phyloP scores from a whole-genome alignment of 2,888 invertebrate species.

The Morpho helenor region DNA sequence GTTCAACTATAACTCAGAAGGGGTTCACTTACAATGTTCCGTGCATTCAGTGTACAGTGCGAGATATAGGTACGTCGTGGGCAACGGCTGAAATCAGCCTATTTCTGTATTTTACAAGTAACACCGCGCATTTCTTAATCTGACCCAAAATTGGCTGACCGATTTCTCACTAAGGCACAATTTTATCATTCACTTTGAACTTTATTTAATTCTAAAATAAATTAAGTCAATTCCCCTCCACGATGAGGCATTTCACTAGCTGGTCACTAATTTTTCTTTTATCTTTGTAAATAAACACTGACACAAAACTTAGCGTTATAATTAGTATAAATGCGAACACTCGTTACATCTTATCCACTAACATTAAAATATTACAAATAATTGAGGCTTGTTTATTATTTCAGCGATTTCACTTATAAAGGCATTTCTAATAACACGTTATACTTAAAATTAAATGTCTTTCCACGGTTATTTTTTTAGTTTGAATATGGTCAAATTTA shows the following conservation, averaged over 20 bases:
- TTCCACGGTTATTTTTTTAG: too few relatives aligned
- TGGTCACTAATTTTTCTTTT: slow-evolving; percentile 25
- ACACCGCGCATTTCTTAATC: slow-evolving; percentile 30
- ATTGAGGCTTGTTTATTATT: slow-evolving; percentile 3
- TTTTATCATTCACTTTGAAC: slow-evolving; percentile 74
- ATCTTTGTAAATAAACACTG: slow-evolving; percentile 24
- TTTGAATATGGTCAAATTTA: too few relatives aligned
- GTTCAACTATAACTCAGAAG: slow-evolving; percentile 53
- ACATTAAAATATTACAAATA: slow-evolving; percentile 22
- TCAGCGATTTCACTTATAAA: slow-evolving; percentile 11
- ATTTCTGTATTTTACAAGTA: slow-evolving; percentile 13
- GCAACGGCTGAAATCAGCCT: slow-evolving; percentile 27
- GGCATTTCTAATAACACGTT: neutral
- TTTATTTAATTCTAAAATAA: slow-evolving; percentile 69
- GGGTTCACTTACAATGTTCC: slow-evolving; percentile 37
- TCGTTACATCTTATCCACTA: slow-evolving; percentile 23
- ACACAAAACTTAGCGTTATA: slow-evolving; percentile 23
- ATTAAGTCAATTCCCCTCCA: slow-evolving; percentile 58
- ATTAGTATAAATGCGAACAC: slow-evolving; percentile 21
- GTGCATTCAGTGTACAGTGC: slow-evolving; percentile 62
- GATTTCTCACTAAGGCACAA: slow-evolving; percentile 75
- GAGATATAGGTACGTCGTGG: slow-evolving; percentile 30
- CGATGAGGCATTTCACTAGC: slow-evolving; percentile 31
- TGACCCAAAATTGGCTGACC: slow-evolving; percentile 60
- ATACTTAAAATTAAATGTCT: too few relatives aligned